These are phyloP conservation scores for Orbicella faveolata DNA, from an alignment of 64 coral and sea anemone genomes.

Conservation along the genomic window DNA sequence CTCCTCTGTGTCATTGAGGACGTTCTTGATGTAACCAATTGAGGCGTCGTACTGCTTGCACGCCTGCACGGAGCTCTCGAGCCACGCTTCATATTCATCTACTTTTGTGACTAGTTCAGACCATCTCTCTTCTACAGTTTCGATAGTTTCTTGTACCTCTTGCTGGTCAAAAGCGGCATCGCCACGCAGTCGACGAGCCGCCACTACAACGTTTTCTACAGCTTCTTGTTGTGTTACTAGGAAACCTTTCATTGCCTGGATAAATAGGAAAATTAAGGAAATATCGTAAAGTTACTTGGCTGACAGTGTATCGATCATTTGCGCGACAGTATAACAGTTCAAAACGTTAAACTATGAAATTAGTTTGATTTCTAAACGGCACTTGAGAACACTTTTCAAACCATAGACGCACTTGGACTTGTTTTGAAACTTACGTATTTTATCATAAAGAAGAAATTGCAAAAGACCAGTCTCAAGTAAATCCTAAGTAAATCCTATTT, in stretches of 20 bases:
- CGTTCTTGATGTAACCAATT: slow-evolving; percentile 49
- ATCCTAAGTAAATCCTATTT: too few relatives aligned
- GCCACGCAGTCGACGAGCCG: slow-evolving; percentile 53
- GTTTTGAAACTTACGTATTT: too few relatives aligned
- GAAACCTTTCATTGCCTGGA: slow-evolving; percentile 93
- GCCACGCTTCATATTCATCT: slow-evolving; percentile 72
- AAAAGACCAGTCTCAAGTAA: too few relatives aligned
- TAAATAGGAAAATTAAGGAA: neutral
- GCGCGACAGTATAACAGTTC: too few relatives aligned
- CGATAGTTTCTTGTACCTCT: slow-evolving; percentile 78
- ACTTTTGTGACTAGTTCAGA: slow-evolving; percentile 60
- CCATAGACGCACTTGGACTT: too few relatives aligned
- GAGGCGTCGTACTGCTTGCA: slow-evolving; percentile 61
- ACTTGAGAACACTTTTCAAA: too few relatives aligned
- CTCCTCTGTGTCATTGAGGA: slow-evolving; percentile 60
- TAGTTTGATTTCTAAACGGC: too few relatives aligned
- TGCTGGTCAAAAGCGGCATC: slow-evolving; percentile 73
- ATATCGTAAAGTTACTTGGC: too few relatives aligned
- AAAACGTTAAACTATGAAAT: too few relatives aligned
- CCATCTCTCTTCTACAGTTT: slow-evolving; percentile 73
- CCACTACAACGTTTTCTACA: slow-evolving; percentile 61
- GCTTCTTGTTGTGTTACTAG: slow-evolving; percentile 70
- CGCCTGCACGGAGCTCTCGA: slow-evolving; percentile 79
- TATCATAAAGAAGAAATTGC: too few relatives aligned
- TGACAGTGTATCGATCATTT: too few relatives aligned